Evolutionary conservation across 2,113 vertebrate species (phyloP).

Genomic region (Phylloscopus trochiloides): DNA sequence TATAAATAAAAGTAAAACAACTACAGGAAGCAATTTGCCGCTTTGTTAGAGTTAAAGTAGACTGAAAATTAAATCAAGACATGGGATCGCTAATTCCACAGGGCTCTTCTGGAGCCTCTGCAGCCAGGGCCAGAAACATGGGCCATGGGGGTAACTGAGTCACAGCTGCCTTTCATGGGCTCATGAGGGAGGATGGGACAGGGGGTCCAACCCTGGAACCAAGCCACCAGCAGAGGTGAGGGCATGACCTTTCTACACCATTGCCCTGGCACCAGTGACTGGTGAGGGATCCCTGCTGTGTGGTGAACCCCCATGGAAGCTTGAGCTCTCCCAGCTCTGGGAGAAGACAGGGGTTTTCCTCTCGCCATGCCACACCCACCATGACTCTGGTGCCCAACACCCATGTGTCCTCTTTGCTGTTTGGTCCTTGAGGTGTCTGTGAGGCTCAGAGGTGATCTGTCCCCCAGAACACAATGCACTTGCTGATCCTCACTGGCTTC

Average conservation of each 20-base stretch:
- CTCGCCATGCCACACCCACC: fast-evolving
- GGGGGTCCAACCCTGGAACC: background rate
- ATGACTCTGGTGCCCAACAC: background rate
- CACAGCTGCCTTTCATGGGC: background rate
- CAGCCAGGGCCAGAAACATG: background rate
- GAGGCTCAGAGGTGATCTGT: background rate
- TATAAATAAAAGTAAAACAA: constrained; percentile 69
- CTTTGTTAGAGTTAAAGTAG: constrained; percentile 54
- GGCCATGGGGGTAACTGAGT: fast-evolving
- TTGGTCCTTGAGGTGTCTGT: fast-evolving
- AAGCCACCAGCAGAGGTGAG: fast-evolving
- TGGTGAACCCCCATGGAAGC: background rate
- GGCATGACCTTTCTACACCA: background rate
- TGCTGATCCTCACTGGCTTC: background rate
- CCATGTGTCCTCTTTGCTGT: fast-evolving
- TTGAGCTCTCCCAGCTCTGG: background rate
- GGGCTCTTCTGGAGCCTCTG: background rate
- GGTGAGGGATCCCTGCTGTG: fast-evolving
- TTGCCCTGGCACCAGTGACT: background rate
- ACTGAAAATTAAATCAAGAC: constrained; percentile 45
- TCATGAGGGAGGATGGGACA: fast-evolving
- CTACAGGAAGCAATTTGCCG: constrained; percentile 36
- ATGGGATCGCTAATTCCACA: background rate
- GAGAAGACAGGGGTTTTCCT: background rate
- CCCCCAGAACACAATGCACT: fast-evolving